phyloP scores from a whole-genome alignment of 2,113 vertebrate species.

The Phalacrocorax aristotelis region DNA sequence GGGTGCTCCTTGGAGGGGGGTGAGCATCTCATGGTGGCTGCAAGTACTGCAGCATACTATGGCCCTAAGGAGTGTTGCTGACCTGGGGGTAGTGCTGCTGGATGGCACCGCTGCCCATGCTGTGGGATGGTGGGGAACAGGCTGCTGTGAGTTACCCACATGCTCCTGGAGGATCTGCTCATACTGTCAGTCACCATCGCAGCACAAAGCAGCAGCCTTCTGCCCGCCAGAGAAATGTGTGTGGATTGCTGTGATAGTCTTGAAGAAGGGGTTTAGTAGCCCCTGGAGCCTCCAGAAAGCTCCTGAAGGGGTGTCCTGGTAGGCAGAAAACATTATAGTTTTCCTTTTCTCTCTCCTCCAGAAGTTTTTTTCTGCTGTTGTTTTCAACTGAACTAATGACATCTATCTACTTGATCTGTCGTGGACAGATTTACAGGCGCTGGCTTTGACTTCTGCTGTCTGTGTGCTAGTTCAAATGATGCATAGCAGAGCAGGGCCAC shows the following conservation, averaged over 20 bases:
- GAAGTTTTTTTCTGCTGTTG: neutral
- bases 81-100: neutral
- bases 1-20: neutral
- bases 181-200: neutral
- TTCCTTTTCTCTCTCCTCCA: neutral
- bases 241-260: neutral
- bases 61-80: neutral
- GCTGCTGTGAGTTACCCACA: neutral
- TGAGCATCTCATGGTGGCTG: neutral
- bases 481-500: neutral
- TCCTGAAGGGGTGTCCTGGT: neutral
- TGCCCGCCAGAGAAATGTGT: neutral
- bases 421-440: neutral
- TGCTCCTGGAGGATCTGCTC: neutral
- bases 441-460: neutral
- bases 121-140: neutral
- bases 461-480: neutral
- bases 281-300: neutral
- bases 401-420: neutral
- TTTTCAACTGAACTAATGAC: neutral
- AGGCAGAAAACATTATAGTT: neutral
- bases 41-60: neutral
- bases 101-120: accelerated
- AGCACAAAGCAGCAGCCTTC: neutral
- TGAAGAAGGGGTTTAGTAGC: neutral